Base-by-base conservation (phyloP, 2,797 vertebrate species). In the Psittacula echo region DNA sequence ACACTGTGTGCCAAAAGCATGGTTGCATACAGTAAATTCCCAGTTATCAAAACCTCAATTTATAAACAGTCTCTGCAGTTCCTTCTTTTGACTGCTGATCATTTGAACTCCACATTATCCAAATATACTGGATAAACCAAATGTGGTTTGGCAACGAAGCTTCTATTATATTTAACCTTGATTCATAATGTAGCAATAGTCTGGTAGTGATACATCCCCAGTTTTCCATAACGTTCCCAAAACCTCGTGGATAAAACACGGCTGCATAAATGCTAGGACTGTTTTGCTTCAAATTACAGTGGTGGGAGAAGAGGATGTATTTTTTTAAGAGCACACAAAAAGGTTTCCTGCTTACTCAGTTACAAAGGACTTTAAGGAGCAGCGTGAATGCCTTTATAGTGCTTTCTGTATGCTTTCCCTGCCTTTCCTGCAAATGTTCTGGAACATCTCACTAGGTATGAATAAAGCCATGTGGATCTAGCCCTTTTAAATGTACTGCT, bases 201-300 rank as follows among this genome's bases (percentile, higher is more conserved):
- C 85, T 0, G 68, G 88, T 91, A 90, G 95, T 94, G 88, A 93
- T 29, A 80, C 58, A 42, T 76, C 81, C 37, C 70, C 77, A 51
- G 24, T 88, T 95, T 96, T 96, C 88, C 70, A 32, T 87, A 88
- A 51, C 0, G 0, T 68, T 51, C 37, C 81, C 34, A 88, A 68
- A 93, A 94, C 86, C 34, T 54, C 20, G 4, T 78, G 91, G 90
- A 82, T 75, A 62, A 66, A 86, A 41, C 41, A 80, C 0, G 4
- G 44, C 11, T 86, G n/a, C n/a, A 37, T 73, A 94, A 95, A 86
- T 75, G 34, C 42, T 88, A 42, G 66, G 58, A 70, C 39, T 54
- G 5, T 72, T 83, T 81, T 72, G 10, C 66, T 90, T 95, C 82
- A 94, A 91, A 91, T 94, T 93, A 84, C 51, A 76, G 79, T 90